These are phyloP conservation scores for Catharus bicknelli DNA, from an alignment of 2,113 vertebrate species.

Conservation along the genomic window DNA sequence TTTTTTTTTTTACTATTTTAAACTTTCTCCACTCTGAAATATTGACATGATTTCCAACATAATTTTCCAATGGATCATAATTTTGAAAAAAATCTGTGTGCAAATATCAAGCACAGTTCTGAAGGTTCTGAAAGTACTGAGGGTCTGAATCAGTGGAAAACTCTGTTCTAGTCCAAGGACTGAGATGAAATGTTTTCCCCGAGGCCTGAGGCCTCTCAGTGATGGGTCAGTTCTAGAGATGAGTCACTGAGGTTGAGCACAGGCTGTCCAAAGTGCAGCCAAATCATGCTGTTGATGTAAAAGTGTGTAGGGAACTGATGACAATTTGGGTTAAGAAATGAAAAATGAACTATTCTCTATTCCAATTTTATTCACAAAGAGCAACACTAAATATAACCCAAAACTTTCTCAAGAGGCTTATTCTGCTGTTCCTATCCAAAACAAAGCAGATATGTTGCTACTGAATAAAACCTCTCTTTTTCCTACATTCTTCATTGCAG, in stretches of 20 bases:
- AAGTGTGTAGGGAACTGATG: conserved; percentile 24
- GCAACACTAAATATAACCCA: conserved; percentile 46
- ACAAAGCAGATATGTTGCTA: background rate
- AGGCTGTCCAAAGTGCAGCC: conserved; percentile 22
- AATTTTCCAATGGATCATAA: background rate
- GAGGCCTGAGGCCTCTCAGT: background rate
- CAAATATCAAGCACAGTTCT: background rate
- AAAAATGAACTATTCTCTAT: background rate
- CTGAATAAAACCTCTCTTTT: background rate
- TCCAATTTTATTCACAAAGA: conserved; percentile 15
- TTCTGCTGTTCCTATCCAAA: conserved; percentile 3
- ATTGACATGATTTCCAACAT: background rate
- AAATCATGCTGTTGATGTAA: conserved; percentile 1
- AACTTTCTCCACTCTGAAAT: background rate
- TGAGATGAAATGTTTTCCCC: background rate
- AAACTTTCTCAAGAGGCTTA: conserved; percentile 25
- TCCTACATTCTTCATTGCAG: background rate
- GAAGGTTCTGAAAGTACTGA: background rate
- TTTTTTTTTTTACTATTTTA: background rate
- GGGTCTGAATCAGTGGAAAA: conserved; percentile 25
- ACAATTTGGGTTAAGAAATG: conserved; percentile 40
- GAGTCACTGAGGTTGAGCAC: conserved; percentile 33
- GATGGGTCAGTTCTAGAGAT: conserved; percentile 51
- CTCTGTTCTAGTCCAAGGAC: background rate
- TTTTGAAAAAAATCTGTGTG: background rate